phyloP scores from a whole-genome alignment of 2,113 vertebrate species.

The Paracanthobrama guichenoti region DNA sequence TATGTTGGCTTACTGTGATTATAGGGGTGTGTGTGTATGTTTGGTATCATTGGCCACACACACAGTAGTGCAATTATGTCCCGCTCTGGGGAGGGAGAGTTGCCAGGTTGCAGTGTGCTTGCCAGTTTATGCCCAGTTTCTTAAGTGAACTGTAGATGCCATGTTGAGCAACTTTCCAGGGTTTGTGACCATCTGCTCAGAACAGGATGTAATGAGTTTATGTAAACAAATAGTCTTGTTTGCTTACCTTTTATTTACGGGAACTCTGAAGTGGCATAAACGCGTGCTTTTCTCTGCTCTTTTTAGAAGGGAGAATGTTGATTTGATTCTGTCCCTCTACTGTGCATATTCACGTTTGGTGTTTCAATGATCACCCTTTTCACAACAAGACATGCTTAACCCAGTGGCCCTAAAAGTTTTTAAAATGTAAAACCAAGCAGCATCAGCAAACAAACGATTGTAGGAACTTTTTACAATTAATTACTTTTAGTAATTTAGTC shows the following conservation, averaged over 20 bases:
- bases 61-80: constrained; percentile 47
- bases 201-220: constrained; percentile 40
- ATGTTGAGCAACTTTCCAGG: constrained; percentile 51
- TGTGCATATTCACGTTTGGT: not conserved
- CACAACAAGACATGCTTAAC: not conserved
- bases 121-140: constrained; percentile 44
- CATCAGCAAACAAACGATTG: not conserved
- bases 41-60: constrained; percentile 33
- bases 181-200: constrained; percentile 56
- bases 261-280: constrained; percentile 45
- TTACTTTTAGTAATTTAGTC: not conserved
- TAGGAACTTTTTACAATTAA: not conserved
- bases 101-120: constrained; percentile 43
- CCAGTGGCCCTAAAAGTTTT: not conserved
- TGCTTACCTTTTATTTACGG: constrained; percentile 54
- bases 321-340: not conserved
- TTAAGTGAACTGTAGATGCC: constrained; percentile 47
- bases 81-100: constrained; percentile 33
- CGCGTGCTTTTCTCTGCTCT: not conserved
- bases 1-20: constrained; percentile 44
- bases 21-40: constrained; percentile 35
- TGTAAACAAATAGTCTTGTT: constrained; percentile 50
- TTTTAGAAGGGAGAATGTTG: constrained; percentile 5
- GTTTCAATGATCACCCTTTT: not conserved
- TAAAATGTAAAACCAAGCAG: not conserved